These are phyloP conservation scores for Drosophila nigromelanica DNA, from an alignment of 1,140 invertebrate species.

Conservation along the genomic window DNA sequence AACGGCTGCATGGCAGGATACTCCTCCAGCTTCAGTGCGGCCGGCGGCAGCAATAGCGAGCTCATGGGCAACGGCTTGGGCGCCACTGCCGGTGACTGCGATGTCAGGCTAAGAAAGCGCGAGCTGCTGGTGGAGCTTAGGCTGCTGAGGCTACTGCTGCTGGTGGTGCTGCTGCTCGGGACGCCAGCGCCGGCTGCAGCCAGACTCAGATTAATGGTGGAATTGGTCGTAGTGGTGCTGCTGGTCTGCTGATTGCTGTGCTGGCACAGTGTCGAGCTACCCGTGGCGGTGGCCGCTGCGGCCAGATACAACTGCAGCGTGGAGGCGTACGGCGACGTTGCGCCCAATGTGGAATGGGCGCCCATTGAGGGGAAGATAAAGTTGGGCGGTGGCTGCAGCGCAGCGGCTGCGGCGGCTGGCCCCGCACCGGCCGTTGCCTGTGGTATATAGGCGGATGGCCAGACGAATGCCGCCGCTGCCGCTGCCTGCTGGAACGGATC, in stretches of 20 bases:
- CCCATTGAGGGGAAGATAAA: slow-evolving; percentile 82
- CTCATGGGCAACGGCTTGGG: slow-evolving; percentile 50
- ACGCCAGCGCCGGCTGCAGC: slow-evolving; percentile 49
- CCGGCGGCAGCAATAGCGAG: slow-evolving; percentile 66
- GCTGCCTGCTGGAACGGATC: slow-evolving; percentile 90
- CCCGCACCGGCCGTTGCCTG: slow-evolving; percentile 86
- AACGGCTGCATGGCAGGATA: slow-evolving; percentile 52
- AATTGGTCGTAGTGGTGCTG: slow-evolving; percentile 73
- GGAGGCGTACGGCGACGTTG: slow-evolving; percentile 85
- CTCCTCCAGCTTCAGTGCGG: slow-evolving; percentile 72
- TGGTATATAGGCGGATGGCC: slow-evolving; percentile 78
- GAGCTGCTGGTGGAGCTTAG: slow-evolving; percentile 65
- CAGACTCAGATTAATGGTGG: slow-evolving; percentile 73
- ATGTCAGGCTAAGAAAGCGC: slow-evolving; percentile 61
- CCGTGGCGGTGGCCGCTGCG: slow-evolving; percentile 80
- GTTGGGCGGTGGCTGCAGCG: slow-evolving; percentile 86
- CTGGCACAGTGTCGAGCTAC: slow-evolving; percentile 74
- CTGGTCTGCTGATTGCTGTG: slow-evolving; percentile 71
- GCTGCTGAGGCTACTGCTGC: slow-evolving; percentile 52
- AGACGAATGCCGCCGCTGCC: slow-evolving; percentile 84
- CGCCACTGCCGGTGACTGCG: slow-evolving; percentile 37
- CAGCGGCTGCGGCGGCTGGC: slow-evolving; percentile 85
- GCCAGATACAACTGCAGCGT: slow-evolving; percentile 85
- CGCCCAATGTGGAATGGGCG: slow-evolving; percentile 63
- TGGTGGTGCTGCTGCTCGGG: slow-evolving; percentile 35